Evolutionary conservation across 2,888 invertebrate genomes (phyloP).

Genomic region (Eilema caniola): DNA sequence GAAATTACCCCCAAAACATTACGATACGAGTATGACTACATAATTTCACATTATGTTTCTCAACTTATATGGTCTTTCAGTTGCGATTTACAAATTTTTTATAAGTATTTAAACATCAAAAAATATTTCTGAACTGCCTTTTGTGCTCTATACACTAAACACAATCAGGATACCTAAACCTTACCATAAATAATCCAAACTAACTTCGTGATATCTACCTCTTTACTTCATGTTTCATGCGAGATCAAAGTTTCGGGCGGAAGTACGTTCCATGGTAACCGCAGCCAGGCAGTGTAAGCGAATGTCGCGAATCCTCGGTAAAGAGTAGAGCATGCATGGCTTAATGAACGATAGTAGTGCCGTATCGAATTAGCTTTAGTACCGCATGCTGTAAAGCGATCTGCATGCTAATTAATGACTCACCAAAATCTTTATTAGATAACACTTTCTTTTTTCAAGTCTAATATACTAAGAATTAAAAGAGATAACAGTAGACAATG

Average conservation of each 20-base stretch:
- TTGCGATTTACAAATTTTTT: constrained; percentile 22
- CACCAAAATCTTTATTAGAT: constrained; percentile 9
- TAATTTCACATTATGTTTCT: background rate
- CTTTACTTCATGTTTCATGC: too few species aligned
- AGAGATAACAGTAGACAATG: background rate
- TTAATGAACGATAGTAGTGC: constrained; percentile 49
- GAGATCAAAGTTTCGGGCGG: too few species aligned
- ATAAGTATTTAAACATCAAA: too few species aligned
- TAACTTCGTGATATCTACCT: too few species aligned
- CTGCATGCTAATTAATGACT: constrained; percentile 35
- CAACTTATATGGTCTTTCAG: background rate
- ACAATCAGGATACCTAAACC: too few species aligned
- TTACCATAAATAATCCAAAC: too few species aligned
- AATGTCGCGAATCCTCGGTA: background rate
- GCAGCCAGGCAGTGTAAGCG: too few species aligned
- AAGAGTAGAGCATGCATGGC: constrained; percentile 40
- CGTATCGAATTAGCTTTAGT: constrained; percentile 40
- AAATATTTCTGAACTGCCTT: too few species aligned
- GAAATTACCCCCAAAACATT: too few species aligned
- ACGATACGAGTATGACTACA: background rate
- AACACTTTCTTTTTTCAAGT: background rate
- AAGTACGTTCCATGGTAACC: too few species aligned
- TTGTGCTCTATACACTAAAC: too few species aligned
- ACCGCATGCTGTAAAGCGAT: constrained; percentile 23
- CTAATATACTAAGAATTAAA: background rate